Evolutionary conservation across 1,140 invertebrate genomes (phyloP), one percentile per base, ranked within the genome.

Genomic region (Drosophila pruinosa): DNA sequence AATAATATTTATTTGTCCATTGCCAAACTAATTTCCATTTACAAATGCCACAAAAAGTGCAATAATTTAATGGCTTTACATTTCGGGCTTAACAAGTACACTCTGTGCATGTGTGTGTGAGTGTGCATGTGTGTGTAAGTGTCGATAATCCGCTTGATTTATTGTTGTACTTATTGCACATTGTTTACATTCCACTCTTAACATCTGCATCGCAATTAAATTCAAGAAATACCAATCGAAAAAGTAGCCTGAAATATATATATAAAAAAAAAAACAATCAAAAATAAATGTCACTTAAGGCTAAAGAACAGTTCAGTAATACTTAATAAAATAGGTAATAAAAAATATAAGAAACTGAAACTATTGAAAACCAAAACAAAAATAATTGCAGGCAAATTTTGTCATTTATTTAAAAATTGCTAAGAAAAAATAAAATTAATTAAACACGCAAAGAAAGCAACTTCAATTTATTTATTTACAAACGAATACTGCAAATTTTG

Each of bases 21-120:
- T 45, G 19, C 10, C 19, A 47, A 54, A 58, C 69, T 70, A 78
- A 78, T 65, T 82, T 61, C 38, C 50, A 69, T 77, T 81, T 73
- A 39, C 56, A 36, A 47, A 67, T 67, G 56, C 3, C n/a, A 77
- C 43, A 59, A n/a, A 43, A 57, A 47, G 26, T 26, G 63, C 31
- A 58, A 77, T 81, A 73, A 77, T 72, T 72, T 68, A 72, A 63
- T 57, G 43, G 62, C 14, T 45, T 75, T 65, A 52, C 19, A 52
- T 67, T 52, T 39, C 8, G 14, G 17, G 21, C 50, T 63, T 28
- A 54, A 56, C 36, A 36, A 17, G 17, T 17, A 26, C 45, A 53
- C 26, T 6, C 3, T 45, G 5, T 22, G 4, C 12, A 3, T 45
- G 43, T 70, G 53, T 70, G 57, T 26, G 52, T 58, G 5, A 28